Base-by-base conservation (phyloP, 2,797 vertebrate genomes). In the Arnoldichthys spilopterus region DNA sequence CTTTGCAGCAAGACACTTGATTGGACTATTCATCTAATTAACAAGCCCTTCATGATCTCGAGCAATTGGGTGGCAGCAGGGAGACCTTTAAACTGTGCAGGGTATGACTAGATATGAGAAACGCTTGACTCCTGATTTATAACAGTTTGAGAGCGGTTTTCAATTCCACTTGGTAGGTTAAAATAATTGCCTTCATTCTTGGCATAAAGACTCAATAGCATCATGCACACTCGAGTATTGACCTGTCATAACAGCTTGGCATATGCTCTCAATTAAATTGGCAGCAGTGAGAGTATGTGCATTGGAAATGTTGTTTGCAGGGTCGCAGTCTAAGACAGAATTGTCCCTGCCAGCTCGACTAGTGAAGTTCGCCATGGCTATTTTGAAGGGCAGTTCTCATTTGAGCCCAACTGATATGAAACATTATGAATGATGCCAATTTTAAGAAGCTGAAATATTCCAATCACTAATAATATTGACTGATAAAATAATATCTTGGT, bases 201-300 rank as follows among this genome's bases (percentile, higher is more conserved):
- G 68, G 74, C 73, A 49, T 72, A 59, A 76, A 72, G 20, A 28
- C 58, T 58, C 30, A 47, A 32, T 76, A 70, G 70, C 58, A 53
- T 76, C 59, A 66, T 43, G 58, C 74, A 59, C 74, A 76, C 74
- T 76, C 34, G 2, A 63, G 73, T 51, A 69, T 30, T 74, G 78
- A 74, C 72, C 72, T 53, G 78, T 69, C 72, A 79, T 81, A 53
- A 56, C 79, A 76, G 67, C 74, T 76, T 72, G 67, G 68, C 74
- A 81, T 67, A 76, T 66, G 68, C 59, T 81, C 28, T 37, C 28
- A 6, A 69, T 71, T 81, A 76, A 81, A 71, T 59, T 76, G 79
- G 73, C 67, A 74, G 72, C 24, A 2, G 18, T 32, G 72, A 62
- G 54, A 56, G 54, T 47, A 43, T 72, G 53, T 58, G 70, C 34